A percentile compares a stretch with the other conserved stretches of the same genome.
phyloP scores from a whole-genome alignment of 2,113 vertebrate species.

The Prionailurus bengalensis region DNA sequence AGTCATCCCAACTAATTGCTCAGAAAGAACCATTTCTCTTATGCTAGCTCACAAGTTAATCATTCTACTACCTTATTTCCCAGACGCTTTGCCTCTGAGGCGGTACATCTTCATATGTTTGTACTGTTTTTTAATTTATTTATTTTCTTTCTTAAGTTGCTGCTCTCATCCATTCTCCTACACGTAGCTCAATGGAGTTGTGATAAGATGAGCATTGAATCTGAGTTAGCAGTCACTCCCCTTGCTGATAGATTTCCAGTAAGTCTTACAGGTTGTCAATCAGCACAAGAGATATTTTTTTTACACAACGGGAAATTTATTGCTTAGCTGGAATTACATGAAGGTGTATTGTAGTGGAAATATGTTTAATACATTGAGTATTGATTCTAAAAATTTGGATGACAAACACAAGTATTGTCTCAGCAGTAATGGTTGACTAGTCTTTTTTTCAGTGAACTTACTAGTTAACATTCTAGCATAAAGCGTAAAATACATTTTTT shows the following conservation, averaged over 20 bases:
- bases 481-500: neutral
- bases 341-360: constrained; percentile 48
- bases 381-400: constrained; percentile 33
- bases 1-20: neutral
- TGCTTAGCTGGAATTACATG: neutral
- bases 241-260: constrained; percentile 1
- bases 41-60: neutral
- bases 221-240: neutral
- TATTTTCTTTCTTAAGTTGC: neutral
- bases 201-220: neutral
- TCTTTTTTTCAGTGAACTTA: constrained; percentile 46
- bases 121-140: neutral
- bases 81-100: neutral
- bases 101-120: neutral
- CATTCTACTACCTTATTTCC: neutral
- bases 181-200: neutral
- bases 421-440: neutral
- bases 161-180: neutral
- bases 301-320: neutral
- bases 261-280: constrained; percentile 17
- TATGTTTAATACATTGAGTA: constrained; percentile 13
- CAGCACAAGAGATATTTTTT: constrained; percentile 28
- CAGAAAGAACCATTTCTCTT: constrained; percentile 10
- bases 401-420: constrained; percentile 9
- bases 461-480: neutral